These are phyloP conservation scores for Mythimna impura DNA, from an alignment of 2,888 invertebrate species.

Conservation along the genomic window DNA sequence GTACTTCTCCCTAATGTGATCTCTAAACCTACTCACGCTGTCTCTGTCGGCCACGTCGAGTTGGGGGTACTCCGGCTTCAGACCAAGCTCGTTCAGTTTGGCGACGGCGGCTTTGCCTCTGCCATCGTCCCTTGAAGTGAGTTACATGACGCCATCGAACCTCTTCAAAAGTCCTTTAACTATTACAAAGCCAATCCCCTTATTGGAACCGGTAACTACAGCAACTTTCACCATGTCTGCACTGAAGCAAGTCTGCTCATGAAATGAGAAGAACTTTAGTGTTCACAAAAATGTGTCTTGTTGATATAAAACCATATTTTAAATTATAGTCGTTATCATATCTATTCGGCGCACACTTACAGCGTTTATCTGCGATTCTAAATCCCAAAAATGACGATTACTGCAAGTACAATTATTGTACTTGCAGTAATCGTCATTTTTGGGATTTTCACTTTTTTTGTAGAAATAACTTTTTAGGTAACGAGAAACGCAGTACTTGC, in stretches of 20 bases:
- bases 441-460: no score
- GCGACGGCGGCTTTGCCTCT: conserved; percentile 70
- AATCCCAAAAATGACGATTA: no score
- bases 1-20: conserved; percentile 90
- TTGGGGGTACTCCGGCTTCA: conserved; percentile 66
- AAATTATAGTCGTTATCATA: conserved; percentile 9
- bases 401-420: no score
- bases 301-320: neutral
- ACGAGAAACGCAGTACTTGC: no score
- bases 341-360: neutral
- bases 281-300: neutral
- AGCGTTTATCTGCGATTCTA: conserved; percentile 35
- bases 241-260: neutral
- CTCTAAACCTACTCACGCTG: conserved; percentile 90
- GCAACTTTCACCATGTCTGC: conserved; percentile 63
- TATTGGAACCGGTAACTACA: conserved; percentile 92
- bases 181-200: conserved; percentile 92
- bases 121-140: conserved; percentile 84
- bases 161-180: conserved; percentile 90
- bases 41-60: conserved; percentile 67
- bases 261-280: conserved; percentile 10
- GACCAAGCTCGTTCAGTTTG: conserved; percentile 67
- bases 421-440: no score
- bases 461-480: no score
- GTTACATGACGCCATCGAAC: conserved; percentile 90